phyloP scores from a whole-genome alignment of 2,797 vertebrate genomes.

The Semotilus atromaculatus region DNA sequence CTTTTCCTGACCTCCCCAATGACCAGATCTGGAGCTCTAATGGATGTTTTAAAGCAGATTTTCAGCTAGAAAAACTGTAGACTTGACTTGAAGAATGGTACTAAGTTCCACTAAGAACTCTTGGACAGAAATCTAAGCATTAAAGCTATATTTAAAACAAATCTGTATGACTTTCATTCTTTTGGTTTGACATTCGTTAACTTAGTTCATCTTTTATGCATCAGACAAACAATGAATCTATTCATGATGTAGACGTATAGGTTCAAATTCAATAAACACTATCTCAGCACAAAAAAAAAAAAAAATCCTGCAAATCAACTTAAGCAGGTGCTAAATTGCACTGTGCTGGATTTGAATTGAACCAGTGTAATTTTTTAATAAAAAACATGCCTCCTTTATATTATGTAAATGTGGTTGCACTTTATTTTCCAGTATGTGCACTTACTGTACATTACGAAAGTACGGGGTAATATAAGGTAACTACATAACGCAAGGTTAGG shows the following conservation, averaged over 20 bases:
- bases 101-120: neutral
- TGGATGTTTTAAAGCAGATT: constrained; percentile 15
- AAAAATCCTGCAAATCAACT: neutral
- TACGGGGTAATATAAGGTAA: no score
- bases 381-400: neutral
- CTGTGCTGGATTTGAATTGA: neutral
- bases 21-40: neutral
- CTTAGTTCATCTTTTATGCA: neutral
- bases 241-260: neutral
- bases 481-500: no score
- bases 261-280: neutral
- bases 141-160: neutral
- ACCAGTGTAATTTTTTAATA: neutral
- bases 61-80: neutral
- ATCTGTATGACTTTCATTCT: neutral
- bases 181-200: neutral
- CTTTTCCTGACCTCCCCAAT: constrained; percentile 10
- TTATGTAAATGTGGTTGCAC: no score
- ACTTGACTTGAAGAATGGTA: neutral
- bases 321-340: neutral
- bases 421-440: no score
- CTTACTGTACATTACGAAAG: no score
- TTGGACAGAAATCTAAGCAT: neutral
- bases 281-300: neutral
- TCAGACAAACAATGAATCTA: neutral